These are phyloP conservation scores for Cacajao melanocephalus DNA, from an alignment of 2,797 vertebrate species.

Conservation along the genomic window DNA sequence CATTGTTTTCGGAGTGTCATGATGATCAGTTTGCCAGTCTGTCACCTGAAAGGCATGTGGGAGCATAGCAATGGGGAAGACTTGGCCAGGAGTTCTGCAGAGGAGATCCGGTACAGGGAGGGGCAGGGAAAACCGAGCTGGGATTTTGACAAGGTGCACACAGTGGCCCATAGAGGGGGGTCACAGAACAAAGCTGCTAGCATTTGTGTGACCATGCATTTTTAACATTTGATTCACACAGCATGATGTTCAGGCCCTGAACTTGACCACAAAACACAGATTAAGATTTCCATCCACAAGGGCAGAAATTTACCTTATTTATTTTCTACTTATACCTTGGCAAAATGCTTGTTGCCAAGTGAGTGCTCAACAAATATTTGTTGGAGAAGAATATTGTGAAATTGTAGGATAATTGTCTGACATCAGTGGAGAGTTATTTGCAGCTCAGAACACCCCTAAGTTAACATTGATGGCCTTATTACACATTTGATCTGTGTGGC, in stretches of 20 bases:
- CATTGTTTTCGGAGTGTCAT: not conserved
- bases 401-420: not conserved
- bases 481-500: not conserved
- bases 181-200: not conserved
- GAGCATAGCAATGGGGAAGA: not conserved
- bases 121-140: not conserved
- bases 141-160: accelerated
- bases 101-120: not conserved
- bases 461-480: not conserved
- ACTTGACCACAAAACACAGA: not conserved
- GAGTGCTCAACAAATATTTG: not conserved
- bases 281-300: not conserved
- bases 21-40: not conserved
- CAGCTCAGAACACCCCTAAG: not conserved
- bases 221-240: not conserved
- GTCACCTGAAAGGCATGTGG: not conserved
- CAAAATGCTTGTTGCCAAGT: not conserved
- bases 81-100: not conserved
- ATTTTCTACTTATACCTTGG: accelerated
- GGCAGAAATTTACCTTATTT: not conserved
- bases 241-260: not conserved
- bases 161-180: accelerated
- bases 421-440: not conserved
- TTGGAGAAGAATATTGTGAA: not conserved
- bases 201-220: accelerated